Base-by-base conservation (phyloP, 2,888 invertebrate genomes). In the Stictocephala bisonia region DNA sequence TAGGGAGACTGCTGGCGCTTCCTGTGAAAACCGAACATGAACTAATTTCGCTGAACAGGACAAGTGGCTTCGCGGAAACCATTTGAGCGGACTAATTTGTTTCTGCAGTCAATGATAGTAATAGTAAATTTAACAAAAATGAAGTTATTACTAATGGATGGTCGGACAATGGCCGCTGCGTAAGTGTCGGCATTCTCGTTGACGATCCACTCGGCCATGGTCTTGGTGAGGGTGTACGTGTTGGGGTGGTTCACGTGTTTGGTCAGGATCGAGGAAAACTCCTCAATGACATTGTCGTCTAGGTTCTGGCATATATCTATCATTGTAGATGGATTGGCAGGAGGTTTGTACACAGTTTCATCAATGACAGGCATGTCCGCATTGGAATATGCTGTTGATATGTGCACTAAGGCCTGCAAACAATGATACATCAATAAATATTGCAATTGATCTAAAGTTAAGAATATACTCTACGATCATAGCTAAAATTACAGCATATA, bases 321-420 rank as follows among this genome's bases (percentile, higher is more conserved):
- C 69, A 88, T 84, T 71, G 86, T 84, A 67, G 86, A 84, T 0
- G 87, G 86, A 79, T 86, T 86, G 41, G 84, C 84, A 0, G 86
- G 85, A 6, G 87, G 83, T 60, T 86, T 85, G 77, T 87, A 87
- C 1, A 87, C 84, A 6, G 82, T 81, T 79, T 87, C 87, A 51
- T 84, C 84, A 3, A 87, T 85, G 75, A 82, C 83, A n/a, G 82
- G 81, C 74, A 84, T 82, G 78, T 87, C 86, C 79, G 87, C 86
- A 80, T 87, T 87, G 58, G 86, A 95, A 84, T 96, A 97, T 0
- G 96, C 91, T 0, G 97, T 96, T 1, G 96, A 96, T 4, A 96
- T 89, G 83, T 97, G 92, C 58, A 90, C 87, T 82, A 93, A 90
- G 2, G 92, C 84, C 89, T 90, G 83, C 6, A 80, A 80, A 35